Percentiles rank a stretch among this genome's conserved stretches.
Evolutionary conservation across 53 echinoderm and acorn worm species (phyloP).

Genomic region (Temnopleurus reevesii): DNA sequence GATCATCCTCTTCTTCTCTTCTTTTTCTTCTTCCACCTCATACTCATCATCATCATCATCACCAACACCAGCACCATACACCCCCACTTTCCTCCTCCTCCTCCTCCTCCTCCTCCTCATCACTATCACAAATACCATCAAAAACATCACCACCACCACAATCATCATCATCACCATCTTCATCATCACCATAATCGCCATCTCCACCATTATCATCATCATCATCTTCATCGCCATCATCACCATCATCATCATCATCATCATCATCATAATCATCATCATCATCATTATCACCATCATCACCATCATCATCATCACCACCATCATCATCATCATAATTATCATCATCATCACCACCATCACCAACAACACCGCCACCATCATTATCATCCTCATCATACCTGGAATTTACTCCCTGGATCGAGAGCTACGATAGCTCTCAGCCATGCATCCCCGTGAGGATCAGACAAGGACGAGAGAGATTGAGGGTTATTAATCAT

Average conservation of each 20-base stretch:
- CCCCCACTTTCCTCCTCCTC: too few species aligned
- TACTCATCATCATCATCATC: too few species aligned
- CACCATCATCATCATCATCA: neutral
- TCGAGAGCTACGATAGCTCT: constrained; percentile 65
- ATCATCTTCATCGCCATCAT: neutral
- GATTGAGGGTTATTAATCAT: constrained; percentile 60
- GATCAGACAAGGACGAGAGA: constrained; percentile 59
- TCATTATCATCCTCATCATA: neutral
- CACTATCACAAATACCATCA: too few species aligned
- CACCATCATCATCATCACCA: neutral
- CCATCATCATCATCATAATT: neutral
- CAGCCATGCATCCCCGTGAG: constrained; percentile 77
- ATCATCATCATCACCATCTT: neutral
- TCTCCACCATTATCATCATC: neutral
- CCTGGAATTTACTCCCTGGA: constrained; percentile 82
- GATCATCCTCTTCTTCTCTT: too few species aligned
- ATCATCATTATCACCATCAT: neutral
- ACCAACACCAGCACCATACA: too few species aligned
- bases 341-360: neutral
- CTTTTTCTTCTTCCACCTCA: too few species aligned
- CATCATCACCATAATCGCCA: too few species aligned
- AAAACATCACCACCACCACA: too few species aligned
- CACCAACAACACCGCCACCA: neutral
- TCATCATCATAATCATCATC: neutral
- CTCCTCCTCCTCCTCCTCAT: too few species aligned